These are phyloP conservation scores for Amiota communis DNA, from an alignment of 2,888 invertebrate species.

Conservation along the genomic window DNA sequence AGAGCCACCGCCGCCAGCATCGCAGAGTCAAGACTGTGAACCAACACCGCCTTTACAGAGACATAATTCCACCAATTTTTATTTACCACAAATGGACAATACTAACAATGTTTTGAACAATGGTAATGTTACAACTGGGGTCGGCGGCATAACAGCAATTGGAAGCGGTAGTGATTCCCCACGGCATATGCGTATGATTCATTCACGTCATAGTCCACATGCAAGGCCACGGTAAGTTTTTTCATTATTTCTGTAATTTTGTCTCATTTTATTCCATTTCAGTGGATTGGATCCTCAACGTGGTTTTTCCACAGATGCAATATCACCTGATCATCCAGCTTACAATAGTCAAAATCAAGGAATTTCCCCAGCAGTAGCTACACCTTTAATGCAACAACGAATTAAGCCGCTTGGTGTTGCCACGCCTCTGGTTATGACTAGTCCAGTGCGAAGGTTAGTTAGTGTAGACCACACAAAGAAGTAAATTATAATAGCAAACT, in stretches of 20 bases:
- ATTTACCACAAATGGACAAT: slow-evolving; percentile 80
- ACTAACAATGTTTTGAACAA: slow-evolving; percentile 50
- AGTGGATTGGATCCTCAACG: slow-evolving; percentile 79
- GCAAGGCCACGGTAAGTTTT: slow-evolving; percentile 79
- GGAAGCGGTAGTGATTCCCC: slow-evolving; percentile 74
- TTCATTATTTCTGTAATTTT: background rate
- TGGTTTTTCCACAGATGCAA: slow-evolving; percentile 76
- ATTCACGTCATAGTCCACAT: slow-evolving; percentile 84
- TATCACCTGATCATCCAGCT: slow-evolving; percentile 77
- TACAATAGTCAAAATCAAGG: slow-evolving; percentile 59
- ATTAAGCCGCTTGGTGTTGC: slow-evolving; percentile 92
- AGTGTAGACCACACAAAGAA: too few species aligned
- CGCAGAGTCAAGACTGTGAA: slow-evolving; percentile 93
- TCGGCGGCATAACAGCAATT: slow-evolving; percentile 48
- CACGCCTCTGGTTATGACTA: slow-evolving; percentile 89
- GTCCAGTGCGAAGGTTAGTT: slow-evolving; percentile 88
- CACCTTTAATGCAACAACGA: slow-evolving; percentile 92
- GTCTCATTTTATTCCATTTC: background rate
- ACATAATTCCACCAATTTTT: slow-evolving; percentile 90
- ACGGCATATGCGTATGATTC: slow-evolving; percentile 73
- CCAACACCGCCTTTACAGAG: slow-evolving; percentile 91
- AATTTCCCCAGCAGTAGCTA: slow-evolving; percentile 74
- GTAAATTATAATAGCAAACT: too few species aligned
- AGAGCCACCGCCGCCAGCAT: slow-evolving; percentile 93
- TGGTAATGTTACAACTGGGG: slow-evolving; percentile 60